Base-by-base conservation (phyloP, 2,797 vertebrate species). In the Pelochelys cantorii region DNA sequence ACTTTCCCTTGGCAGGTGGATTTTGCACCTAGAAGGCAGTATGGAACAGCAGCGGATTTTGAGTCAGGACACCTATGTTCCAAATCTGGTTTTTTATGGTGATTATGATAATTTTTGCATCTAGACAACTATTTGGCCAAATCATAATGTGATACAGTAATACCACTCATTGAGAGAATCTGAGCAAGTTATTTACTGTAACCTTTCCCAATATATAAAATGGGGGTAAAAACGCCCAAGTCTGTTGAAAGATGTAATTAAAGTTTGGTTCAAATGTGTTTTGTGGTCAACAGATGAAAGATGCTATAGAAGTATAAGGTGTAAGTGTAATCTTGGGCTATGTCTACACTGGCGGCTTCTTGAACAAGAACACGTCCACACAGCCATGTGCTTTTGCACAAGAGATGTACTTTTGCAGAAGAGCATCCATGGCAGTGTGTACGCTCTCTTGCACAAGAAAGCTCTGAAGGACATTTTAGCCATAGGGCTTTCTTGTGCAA, bases 21-120 rank as follows among this genome's bases (percentile, higher is more conserved):
- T 11, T 81, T 1, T n/a, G 23, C 31, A 55, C n/a, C 37, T 75
- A 27, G 37, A 57, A 84, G 25, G 0, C 2, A 25, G 1, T 4
- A 54, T 29, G 5, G 5, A 27, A 84, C 5, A 37, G n/a, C n/a
- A 62, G 54, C 3, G 2, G 0, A 0, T n/a, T 54, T 1, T 20
- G 20, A 48, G 0, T 2, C 17, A 37, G 5, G 13, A 5, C 14
- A 13, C 59, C 42, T 7, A 83, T 1, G 1, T 65, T 81, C 81
- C 57, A 52, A 1, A 54, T 94, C 74, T 17, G 48, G 3, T 3
- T 54, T 91, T 20, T 84, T 52, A 25, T 0, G 4, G 31, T n/a
- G 7, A 14, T 86, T 79, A 4, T 2, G 1, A 15, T 54, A 42
- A 0, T 48, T 55, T 57, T 52, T 82, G 53, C 10, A 89, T 79